Base-by-base conservation (phyloP, 2,113 vertebrate genomes). In the Muntiacus muntjak region DNA sequence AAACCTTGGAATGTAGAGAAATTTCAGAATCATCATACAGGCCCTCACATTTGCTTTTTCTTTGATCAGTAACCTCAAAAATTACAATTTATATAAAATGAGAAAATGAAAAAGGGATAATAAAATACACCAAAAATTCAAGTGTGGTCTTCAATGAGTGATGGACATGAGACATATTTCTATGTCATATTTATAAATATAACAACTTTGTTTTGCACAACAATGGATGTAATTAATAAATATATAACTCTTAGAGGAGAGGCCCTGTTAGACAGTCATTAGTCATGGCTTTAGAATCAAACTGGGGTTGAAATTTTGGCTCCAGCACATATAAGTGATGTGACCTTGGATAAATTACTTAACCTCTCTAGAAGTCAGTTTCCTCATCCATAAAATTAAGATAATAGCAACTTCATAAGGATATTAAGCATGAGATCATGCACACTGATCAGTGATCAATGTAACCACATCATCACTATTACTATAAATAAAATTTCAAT, bases 51-150 rank as follows among this genome's bases (percentile, higher is more conserved):
- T 98, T 97, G 74, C 89, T 95, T 94, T 64, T 58, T 89, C 78
- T 89, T 36, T 64, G 93, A 97, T 93, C 82, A 96, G 62, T 95
- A 97, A 98, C 2, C 1, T 90, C 96, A 98, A 97, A 94, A 87
- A 47, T 67, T 47, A 74, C 0, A 33, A 74, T 95, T 96, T 95
- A 92, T 7, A 79, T 55, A 83, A 87, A 87, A 64, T 36, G 15
- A 47, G 57, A 93, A 78, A 95, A 82, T 30, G 4, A 33, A 11
- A 40, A 87, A 95, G 79, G 45, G 45, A 57, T 33, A 95, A 88
- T 89, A 92, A 55, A 97, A 81, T 54, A 40, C 19, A 96, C 10
- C 43, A 52, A 71, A 67, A 64, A 85, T 62, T 91, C 93, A 89
- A 84, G 45, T 62, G 45, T 76, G 36, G 52, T 58, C 47, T 43